Evolutionary conservation across 53 echinoderm and acorn worm species (phyloP).

Genomic region (Actinopyga echinites): DNA sequence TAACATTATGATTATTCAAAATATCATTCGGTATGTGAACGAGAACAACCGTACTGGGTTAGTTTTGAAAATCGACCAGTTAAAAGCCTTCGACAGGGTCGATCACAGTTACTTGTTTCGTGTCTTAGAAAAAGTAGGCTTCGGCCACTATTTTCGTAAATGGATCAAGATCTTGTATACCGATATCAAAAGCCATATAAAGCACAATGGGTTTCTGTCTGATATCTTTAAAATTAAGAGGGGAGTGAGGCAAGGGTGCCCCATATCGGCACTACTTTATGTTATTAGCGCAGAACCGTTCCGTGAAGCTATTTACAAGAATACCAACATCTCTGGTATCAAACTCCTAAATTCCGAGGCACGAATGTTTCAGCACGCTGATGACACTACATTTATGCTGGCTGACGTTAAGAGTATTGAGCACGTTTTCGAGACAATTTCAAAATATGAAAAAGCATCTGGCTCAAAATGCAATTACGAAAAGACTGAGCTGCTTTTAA

Average conservation of each 20-base stretch:
- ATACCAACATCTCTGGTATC: neutral
- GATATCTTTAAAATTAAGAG: neutral
- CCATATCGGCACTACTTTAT: neutral
- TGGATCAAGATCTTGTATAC: neutral
- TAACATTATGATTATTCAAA: neutral
- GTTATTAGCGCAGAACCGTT: slow-evolving; percentile 17
- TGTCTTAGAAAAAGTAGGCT: neutral
- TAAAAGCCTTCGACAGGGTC: slow-evolving; percentile 1
- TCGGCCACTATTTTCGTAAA: neutral
- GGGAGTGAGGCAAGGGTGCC: neutral
- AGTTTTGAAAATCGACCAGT: neutral
- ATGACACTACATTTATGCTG: slow-evolving; percentile 22
- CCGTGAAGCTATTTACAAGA: neutral
- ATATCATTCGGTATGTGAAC: slow-evolving; percentile 43
- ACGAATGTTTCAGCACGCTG: slow-evolving; percentile 35
- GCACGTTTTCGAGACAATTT: neutral
- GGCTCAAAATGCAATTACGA: slow-evolving; percentile 32
- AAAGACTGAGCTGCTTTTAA: slow-evolving; percentile 16
- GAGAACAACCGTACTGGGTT: slow-evolving; percentile 1
- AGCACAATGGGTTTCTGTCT: neutral
- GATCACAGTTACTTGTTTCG: neutral
- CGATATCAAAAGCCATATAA: neutral
- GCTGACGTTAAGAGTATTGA: neutral
- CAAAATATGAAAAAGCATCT: neutral
- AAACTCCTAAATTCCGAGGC: neutral